Evolutionary conservation across 2,797 vertebrate species (phyloP), one percentile per base, ranked within the genome.

Genomic region (Myotis myotis): DNA sequence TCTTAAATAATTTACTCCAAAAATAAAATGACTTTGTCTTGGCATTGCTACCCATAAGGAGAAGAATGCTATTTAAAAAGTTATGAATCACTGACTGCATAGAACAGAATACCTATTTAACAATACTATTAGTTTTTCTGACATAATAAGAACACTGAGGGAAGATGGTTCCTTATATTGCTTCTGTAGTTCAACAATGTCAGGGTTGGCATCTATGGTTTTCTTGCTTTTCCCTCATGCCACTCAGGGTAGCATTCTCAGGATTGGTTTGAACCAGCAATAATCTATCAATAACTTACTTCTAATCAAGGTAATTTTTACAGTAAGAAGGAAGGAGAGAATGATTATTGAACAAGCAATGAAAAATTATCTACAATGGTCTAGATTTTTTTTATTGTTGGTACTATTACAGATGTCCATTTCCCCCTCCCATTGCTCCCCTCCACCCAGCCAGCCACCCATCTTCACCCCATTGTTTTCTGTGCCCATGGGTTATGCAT

Each of bases 21-120:
- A 91, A 94, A 70, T 78, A 90, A 94, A 87, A 91, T 64, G 38
- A 78, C 55, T 85, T 85, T 71, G 38, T 33, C 28, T 76, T 87
- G 68, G 30, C 53, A 7, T 49, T 91, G 86, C 47, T 93, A 62
- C 49, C 41, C 55, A 89, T 93, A 94, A 79, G 38, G 13, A 4
- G 23, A 68, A 76, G 91, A 80, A 36, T 20, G 51, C 22, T 86
- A 22, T 49, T 88, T 33, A 81, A 60, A 81, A 68, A 88, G 44
- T 90, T 71, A 87, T 41, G 20, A 87, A 53, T 60, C 81, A 88
- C 41, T 60, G 38, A 68, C 60, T 81, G 49, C 6, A 38, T 49
- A n/a, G 57, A 94, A 33, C 62, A 76, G 23, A 91, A 71, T 66
- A 66, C 33, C 22, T 68, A 36, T 62, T 74, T 86, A 82, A 91